Base-by-base conservation (phyloP, 2,113 vertebrate species). In the Phaethornis superciliosus region DNA sequence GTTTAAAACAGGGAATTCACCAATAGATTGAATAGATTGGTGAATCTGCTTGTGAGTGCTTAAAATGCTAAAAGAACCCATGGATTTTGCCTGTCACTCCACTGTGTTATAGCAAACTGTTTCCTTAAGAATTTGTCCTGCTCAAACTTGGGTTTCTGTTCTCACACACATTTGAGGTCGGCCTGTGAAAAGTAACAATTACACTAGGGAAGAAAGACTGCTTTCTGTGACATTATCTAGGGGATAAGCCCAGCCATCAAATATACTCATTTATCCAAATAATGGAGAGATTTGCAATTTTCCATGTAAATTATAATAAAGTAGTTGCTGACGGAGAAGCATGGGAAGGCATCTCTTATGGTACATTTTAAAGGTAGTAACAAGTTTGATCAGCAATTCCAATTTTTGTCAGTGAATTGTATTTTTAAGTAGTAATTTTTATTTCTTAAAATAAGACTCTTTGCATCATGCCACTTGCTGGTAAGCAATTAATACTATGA, bases 301-400 rank as follows among this genome's bases (percentile, higher is more conserved):
- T 88, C 4, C 46, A 70, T 54, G 22, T 79, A 90, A 92, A 94
- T 86, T 24, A 93, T 94, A 83, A 95, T 76, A 56, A 94, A 94
- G 54, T 90, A 79, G 89, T 56, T 71, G 44, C 22, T 92, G 83
- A 68, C 58, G 87, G 65, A 72, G 19, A 10, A 90, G 42, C 42
- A 75, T 56, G 40, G 85, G 37, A 94, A 92, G 32, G 17, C 9
- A 54, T 54, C n/a, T 85, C 33, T 84, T 79, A 51, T 20, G 6
- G 18, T 14, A 35, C 75, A 60, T 81, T 92, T 90, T 70, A 83
- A 85, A 54, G 18, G 20, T 32, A 67, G 7, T 12, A 37, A 37
- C 26, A 74, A 54, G 81, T 91, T 17, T 75, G 33, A 81, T 59
- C 72, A 85, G 6, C 24, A 71, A 33, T 51, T 84, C 33, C 15